phyloP scores from a whole-genome alignment of 2,888 invertebrate genomes.

The Eupithecia dodoneata region DNA sequence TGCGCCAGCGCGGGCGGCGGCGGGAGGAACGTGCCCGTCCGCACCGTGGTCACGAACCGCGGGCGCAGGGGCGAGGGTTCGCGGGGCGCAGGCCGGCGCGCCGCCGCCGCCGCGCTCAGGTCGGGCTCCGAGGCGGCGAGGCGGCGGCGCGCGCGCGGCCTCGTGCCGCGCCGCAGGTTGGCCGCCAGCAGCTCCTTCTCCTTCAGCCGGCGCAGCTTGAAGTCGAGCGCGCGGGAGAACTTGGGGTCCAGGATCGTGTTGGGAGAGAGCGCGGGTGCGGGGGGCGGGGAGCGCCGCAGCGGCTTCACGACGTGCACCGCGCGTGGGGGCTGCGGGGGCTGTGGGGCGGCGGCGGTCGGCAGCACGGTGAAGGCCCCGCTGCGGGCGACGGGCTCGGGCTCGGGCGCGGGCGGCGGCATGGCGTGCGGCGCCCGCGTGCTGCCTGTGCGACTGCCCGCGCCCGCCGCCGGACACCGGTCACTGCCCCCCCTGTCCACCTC shows the following conservation, averaged over 20 bases:
- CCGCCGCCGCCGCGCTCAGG: conserved; percentile 65
- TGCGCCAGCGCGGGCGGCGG: conserved; percentile 89
- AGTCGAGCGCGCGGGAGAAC: conserved; percentile 89
- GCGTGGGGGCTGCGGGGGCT: conserved; percentile 46
- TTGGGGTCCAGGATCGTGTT: conserved; percentile 74
- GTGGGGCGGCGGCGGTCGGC: conserved; percentile 49
- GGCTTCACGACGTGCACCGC: conserved; percentile 71
- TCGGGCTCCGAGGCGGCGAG: conserved; percentile 83
- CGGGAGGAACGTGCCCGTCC: conserved; percentile 90
- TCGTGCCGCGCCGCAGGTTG: conserved; percentile 66
- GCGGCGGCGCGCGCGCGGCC: conserved; percentile 62
- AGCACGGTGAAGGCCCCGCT: conserved; percentile 47
- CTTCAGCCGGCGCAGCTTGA: conserved; percentile 88
- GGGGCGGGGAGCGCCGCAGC: conserved; percentile 54
- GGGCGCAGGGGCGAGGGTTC: conserved; percentile 62
- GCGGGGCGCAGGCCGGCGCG: conserved; percentile 40
- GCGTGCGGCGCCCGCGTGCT: neutral
- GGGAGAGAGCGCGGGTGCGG: conserved; percentile 41
- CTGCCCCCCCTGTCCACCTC: neutral
- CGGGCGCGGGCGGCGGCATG: neutral
- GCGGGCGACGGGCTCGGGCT: conserved; percentile 41
- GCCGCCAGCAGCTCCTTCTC: conserved; percentile 80
- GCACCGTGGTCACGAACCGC: conserved; percentile 92
- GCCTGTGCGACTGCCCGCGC: neutral
- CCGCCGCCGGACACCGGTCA: neutral